Percentiles rank a stretch among this genome's conserved stretches.
Conservation (phyloP, 2,113 vertebrate genomes). For the Pseudolaguvia tuberculata region DNA sequence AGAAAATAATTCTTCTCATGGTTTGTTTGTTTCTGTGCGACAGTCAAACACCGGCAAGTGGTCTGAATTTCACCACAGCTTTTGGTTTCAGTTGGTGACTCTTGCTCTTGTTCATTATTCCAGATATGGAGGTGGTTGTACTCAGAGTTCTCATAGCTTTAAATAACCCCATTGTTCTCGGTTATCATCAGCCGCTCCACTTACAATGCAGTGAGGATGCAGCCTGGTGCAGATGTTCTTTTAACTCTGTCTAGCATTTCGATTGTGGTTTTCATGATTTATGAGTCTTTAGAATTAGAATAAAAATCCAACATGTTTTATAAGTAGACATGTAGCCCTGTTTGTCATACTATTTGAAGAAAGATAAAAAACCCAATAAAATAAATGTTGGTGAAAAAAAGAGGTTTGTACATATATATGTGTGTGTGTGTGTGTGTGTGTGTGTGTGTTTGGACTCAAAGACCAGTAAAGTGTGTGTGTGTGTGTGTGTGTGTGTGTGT, state of each 20-base stretch:
- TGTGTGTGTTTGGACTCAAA: conserved; percentile 5
- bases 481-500: no score
- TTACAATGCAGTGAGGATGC: conserved; percentile 10
- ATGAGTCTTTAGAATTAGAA: not conserved
- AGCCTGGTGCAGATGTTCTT: conserved; percentile 1
- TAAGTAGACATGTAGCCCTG: no score
- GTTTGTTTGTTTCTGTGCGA: not conserved
- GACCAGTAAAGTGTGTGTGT: conserved; percentile 1
- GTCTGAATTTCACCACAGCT: not conserved
- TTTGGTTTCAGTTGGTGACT: not conserved
- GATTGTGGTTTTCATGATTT: not conserved
- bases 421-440: no score
- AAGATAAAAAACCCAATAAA: not conserved
- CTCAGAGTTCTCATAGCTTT: conserved; percentile 2
- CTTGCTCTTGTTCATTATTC: not conserved
- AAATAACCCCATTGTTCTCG: conserved; percentile 23
- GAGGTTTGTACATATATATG: no score
- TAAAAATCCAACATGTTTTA: not conserved
- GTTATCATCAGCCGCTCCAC: conserved; percentile 4
- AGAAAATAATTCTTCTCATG: not conserved
- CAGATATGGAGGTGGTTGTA: not conserved
- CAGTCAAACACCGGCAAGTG: not conserved
- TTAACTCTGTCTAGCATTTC: not conserved
- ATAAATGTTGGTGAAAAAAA: not conserved
- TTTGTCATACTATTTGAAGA: no score